phyloP scores from a whole-genome alignment of 2,888 invertebrate genomes.

The Ligdia adustata region DNA sequence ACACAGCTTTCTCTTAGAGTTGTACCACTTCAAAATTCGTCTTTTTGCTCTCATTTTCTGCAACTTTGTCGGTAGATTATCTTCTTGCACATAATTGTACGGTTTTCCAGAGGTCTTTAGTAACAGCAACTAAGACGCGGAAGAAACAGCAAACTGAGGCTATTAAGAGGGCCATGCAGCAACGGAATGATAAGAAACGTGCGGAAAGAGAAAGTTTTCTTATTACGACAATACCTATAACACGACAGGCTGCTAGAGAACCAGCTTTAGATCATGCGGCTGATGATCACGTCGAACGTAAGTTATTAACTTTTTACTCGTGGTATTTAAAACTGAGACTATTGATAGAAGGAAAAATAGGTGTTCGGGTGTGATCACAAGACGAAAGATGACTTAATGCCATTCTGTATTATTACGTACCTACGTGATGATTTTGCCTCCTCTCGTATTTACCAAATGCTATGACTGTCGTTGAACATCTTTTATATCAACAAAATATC shows the following conservation, averaged over 20 bases:
- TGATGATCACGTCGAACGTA: slow-evolving; percentile 94
- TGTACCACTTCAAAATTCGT: slow-evolving; percentile 9
- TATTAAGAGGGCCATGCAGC: slow-evolving; percentile 96
- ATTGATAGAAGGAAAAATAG: too few species aligned
- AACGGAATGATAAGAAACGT: slow-evolving; percentile 97
- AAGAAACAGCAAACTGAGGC: slow-evolving; percentile 99
- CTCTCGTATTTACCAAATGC: too few species aligned
- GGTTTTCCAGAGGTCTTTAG: slow-evolving; percentile 90
- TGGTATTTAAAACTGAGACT: too few species aligned
- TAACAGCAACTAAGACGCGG: slow-evolving; percentile 99
- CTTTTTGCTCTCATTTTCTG: background rate
- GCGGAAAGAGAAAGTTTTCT: slow-evolving; percentile 98
- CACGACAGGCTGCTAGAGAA: slow-evolving; percentile 97
- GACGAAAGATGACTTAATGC: too few species aligned
- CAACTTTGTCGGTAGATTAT: background rate
- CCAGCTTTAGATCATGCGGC: slow-evolving; percentile 94
- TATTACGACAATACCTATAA: slow-evolving; percentile 97
- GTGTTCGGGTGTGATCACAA: too few species aligned
- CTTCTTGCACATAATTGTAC: slow-evolving; percentile 3
- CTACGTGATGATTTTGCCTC: too few species aligned
- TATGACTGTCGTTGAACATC: too few species aligned
- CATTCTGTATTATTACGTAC: too few species aligned
- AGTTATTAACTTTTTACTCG: too few species aligned
- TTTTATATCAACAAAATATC: too few species aligned
- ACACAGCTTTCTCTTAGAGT: slow-evolving; percentile 24